These are phyloP conservation scores for Leptura quadrifasciata DNA, from an alignment of 2,888 invertebrate species.

Conservation along the genomic window DNA sequence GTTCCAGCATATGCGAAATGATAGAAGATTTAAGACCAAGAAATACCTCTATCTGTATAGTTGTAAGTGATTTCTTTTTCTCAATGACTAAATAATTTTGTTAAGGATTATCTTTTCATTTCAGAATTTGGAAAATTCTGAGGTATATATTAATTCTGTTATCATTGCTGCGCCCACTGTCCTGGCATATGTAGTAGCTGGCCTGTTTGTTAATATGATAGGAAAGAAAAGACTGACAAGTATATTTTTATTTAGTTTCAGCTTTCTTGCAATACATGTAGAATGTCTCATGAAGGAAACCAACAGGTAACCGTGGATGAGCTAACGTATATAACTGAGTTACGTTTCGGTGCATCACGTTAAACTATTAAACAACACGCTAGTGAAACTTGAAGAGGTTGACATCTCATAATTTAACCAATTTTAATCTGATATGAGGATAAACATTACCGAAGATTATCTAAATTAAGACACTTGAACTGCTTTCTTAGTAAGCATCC, in stretches of 20 bases:
- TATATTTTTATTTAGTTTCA: constrained; percentile 1
- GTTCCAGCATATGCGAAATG: constrained; percentile 73
- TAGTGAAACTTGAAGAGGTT: too few relatives aligned
- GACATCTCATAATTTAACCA: too few relatives aligned
- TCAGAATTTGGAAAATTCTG: constrained; percentile 58
- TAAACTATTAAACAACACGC: too few relatives aligned
- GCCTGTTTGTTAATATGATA: constrained; percentile 17
- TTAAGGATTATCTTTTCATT: constrained; percentile 32
- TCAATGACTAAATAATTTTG: neutral
- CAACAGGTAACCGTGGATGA: too few relatives aligned
- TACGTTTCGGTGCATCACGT: too few relatives aligned
- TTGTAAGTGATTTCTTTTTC: constrained; percentile 16
- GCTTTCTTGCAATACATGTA: too few relatives aligned
- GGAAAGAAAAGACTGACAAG: constrained; percentile 39
- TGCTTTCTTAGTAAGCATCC: too few relatives aligned
- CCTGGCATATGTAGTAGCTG: constrained; percentile 16
- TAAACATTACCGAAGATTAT: too few relatives aligned
- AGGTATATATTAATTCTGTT: constrained; percentile 32
- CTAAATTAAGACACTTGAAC: too few relatives aligned
- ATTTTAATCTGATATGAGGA: too few relatives aligned
- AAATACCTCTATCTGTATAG: constrained; percentile 7
- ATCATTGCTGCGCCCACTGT: constrained; percentile 14
- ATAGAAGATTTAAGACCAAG: constrained; percentile 70
- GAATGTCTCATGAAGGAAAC: too few relatives aligned
- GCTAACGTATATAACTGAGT: too few relatives aligned